Percentiles rank a stretch among this genome's conserved stretches.
phyloP scores from a whole-genome alignment of 2,797 vertebrate species.

The Masticophis lateralis region DNA sequence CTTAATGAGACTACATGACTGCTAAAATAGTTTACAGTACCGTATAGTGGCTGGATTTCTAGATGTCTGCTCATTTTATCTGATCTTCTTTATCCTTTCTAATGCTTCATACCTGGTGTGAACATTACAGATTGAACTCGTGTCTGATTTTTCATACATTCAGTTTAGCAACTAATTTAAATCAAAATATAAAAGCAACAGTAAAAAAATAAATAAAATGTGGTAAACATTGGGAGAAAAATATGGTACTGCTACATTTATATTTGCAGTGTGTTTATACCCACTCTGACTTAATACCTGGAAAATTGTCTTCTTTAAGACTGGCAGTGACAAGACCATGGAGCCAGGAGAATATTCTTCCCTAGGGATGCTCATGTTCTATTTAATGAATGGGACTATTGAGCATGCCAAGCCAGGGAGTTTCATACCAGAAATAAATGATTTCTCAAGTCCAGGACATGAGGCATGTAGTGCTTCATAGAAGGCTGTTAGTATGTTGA shows the following conservation, averaged over 20 bases:
- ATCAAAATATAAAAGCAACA: background rate
- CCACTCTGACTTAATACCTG: background rate
- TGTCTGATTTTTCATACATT: background rate
- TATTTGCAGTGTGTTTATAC: background rate
- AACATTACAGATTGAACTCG: background rate
- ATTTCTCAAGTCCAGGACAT: background rate
- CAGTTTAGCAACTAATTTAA: background rate
- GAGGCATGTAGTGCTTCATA: background rate
- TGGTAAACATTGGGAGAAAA: background rate
- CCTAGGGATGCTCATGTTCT: background rate
- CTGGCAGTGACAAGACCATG: background rate
- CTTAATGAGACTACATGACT: background rate
- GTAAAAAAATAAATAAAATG: background rate
- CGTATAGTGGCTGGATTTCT: background rate
- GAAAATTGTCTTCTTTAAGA: background rate
- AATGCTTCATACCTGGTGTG: background rate
- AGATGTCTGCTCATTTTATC: background rate
- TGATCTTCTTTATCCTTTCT: constrained; percentile 5
- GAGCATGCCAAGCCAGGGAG: background rate
- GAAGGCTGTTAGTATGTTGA: background rate
- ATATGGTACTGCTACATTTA: background rate
- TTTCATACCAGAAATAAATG: background rate
- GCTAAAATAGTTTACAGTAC: background rate
- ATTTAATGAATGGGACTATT: background rate
- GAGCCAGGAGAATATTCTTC: background rate